Evolutionary conservation across 2,113 vertebrate genomes (phyloP), one percentile per base, ranked within the genome.

Genomic region (Pseudolaguvia tuberculata): DNA sequence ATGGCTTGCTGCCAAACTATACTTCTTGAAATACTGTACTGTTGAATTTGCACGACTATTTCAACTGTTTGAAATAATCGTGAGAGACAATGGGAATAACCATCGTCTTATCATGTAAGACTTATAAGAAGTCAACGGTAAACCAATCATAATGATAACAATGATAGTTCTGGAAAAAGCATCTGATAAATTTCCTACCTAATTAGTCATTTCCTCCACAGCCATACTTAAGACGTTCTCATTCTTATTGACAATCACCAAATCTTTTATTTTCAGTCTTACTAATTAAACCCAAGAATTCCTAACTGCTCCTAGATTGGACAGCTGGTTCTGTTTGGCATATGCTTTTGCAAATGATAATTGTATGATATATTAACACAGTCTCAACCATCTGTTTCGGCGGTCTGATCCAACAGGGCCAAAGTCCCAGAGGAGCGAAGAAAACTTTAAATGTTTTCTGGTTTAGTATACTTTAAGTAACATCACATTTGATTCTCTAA

Each of bases 201-300:
- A 21, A 17, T 21, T 69, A n/a, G 8, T 55, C 31, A 17, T 35
- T n/a, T 31, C 6, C 58, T 11, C 52, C 21, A 4, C 25, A 9
- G 13, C 21, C 14, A 25, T 35, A 66, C 21, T 52, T 84, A 58
- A 75, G 80, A 81, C 59, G 80, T 74, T 66, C 29, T 55, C 20
- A 45, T n/a, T 48, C 75, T 83, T 79, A 86, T 76, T 85, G 88
- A 85, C 79, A 63, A 82, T 84, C 80, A 84, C 77, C 80, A 79
- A 81, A 84, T 81, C 85, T 81, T 82, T 83, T 53, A 70, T 75
- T 85, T 84, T 86, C 84, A 79, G 67, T 69, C 79, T 85, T 82
- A 78, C 76, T 83, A 81, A 88, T 88, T 88, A 87, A 79, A 82
- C 75, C 79, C 65, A 39, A 72, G 82, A 83, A 85, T 87, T 86